Evolutionary conservation across 1,140 invertebrate species (phyloP).

Genomic region (Bombus sibiricus): DNA sequence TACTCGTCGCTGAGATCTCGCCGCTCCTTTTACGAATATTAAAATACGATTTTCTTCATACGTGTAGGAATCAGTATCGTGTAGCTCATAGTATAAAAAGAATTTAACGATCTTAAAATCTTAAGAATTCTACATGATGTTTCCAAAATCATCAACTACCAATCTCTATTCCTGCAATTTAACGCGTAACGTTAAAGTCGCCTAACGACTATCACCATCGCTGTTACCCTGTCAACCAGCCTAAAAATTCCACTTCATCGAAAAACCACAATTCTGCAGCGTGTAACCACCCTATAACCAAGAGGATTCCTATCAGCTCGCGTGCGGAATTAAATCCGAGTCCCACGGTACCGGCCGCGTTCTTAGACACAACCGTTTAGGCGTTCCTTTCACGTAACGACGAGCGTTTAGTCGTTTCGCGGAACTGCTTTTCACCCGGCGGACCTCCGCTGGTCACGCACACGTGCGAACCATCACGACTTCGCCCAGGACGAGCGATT

Average conservation of each 20-base stretch:
- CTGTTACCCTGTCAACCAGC: background rate
- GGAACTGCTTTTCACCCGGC: conserved; percentile 45
- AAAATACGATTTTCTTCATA: no score
- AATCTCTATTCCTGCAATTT: background rate
- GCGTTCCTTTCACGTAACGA: conserved; percentile 51
- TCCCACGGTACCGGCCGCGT: conserved; percentile 47
- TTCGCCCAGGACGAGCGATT: background rate
- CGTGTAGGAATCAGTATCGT: no score
- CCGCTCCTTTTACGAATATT: no score
- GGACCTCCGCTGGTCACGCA: conserved; percentile 44
- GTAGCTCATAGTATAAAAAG: background rate
- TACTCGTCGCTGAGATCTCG: no score
- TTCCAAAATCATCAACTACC: no score
- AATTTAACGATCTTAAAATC: background rate
- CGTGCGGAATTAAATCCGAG: conserved; percentile 50
- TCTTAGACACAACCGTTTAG: conserved; percentile 57
- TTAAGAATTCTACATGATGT: background rate
- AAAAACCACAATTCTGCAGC: background rate
- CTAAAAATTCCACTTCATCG: background rate
- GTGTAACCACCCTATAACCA: background rate
- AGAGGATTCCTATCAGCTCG: conserved; percentile 11
- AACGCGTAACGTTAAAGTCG: background rate
- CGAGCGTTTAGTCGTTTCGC: conserved; percentile 49
- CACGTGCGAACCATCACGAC: conserved; percentile 2
- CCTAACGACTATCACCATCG: background rate